phyloP scores from a whole-genome alignment of 2,888 invertebrate genomes.

The Petrolisthes manimaculis region DNA sequence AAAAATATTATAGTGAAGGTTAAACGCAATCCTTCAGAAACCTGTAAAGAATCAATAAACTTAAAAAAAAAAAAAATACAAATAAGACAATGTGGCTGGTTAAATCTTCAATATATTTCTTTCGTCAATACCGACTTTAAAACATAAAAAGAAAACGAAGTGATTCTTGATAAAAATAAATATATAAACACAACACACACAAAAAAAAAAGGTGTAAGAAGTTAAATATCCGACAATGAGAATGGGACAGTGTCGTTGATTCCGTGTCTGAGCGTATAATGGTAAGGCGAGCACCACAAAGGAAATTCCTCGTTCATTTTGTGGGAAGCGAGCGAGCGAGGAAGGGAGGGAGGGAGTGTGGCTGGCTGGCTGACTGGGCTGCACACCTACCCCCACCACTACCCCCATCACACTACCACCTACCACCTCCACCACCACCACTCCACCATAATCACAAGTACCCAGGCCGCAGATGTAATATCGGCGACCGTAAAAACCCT shows the following conservation, averaged over 20 bases:
- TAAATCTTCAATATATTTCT: no score
- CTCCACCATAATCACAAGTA: constrained; percentile 38
- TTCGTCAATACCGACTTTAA: no score
- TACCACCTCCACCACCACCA: background rate
- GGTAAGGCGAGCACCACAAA: constrained; percentile 22
- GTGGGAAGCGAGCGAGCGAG: constrained; percentile 17
- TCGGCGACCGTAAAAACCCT: constrained; percentile 51
- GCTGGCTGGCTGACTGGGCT: constrained; percentile 16
- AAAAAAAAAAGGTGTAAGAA: no score
- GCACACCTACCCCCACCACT: background rate
- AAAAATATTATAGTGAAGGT: no score
- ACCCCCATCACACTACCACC: background rate
- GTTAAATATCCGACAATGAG: background rate
- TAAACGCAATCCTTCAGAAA: no score
- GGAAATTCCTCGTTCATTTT: constrained; percentile 47
- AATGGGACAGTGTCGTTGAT: background rate
- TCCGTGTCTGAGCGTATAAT: background rate
- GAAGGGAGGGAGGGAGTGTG: background rate
- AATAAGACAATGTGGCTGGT: no score
- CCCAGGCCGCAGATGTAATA: constrained; percentile 51
- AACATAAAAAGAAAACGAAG: no score
- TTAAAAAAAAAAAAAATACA: no score
- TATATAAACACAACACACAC: no score
- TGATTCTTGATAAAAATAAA: no score
- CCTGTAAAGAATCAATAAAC: no score